Evolutionary conservation across 2,888 invertebrate species (phyloP), one percentile per base, ranked within the genome.

Genomic region (Synanthedon tipuliformis): DNA sequence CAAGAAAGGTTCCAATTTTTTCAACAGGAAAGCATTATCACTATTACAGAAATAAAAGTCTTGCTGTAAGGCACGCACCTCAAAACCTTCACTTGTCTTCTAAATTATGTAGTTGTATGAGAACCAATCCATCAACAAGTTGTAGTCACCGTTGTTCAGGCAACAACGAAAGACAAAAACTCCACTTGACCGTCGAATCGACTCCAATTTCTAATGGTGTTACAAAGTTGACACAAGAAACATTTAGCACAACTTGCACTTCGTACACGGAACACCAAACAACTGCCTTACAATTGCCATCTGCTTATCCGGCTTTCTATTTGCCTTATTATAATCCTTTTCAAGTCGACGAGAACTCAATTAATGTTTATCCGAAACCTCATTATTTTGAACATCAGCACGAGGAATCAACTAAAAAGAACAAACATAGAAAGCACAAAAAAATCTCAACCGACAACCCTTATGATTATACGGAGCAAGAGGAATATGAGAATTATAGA

Each of bases 51-150:
- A 34, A 34, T 34, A 34, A 34, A 34, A 34, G 3, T 34, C 10
- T 51, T n/a, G 41, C 11, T 18, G 16, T 51, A 40, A 41, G 11
- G 8, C 15, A 53, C 15, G 52, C 53, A 48, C 40, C 52, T 13
- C 41, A 49, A 51, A 50, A 49, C 15, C 54, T 55, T 50, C 53
- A 34, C 1, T 45, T 52, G 45, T 52, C 52, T 11, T 55, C 56
- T 16, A 66, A 58, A 52, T 56, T 60, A 51, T 75, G 76, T 56
- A 66, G 63, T 27, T 77, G 75, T 55, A 63, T 61, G 54, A 68
- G 64, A 55, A 58, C 59, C 3, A 62, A 65, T 54, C 50, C 59
- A 13, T 54, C 55, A 3, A 56, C 57, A 8, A 59, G 58, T 3
- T 71, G 69, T 53, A 69, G 52, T 40, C 63, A 68, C 49, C 59